Conservation (phyloP, 2,113 vertebrate species). For the Neodontobutis hainanensis region DNA sequence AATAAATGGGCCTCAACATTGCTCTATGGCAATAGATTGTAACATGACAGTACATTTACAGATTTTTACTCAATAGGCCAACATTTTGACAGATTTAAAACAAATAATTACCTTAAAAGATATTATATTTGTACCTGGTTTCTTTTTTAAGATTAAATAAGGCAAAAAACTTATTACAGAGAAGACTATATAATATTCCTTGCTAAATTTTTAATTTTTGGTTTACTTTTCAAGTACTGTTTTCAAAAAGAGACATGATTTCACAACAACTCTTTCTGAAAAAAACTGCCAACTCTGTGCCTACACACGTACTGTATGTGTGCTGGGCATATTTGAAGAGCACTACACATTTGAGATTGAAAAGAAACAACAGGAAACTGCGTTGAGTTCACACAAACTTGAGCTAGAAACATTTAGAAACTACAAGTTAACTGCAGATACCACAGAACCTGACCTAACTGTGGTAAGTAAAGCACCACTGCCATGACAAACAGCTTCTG, state of each 20-base stretch:
- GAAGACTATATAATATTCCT: too few species aligned
- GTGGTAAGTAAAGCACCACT: constrained; percentile 42
- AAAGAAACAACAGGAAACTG: constrained; percentile 68
- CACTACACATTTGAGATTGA: constrained; percentile 39
- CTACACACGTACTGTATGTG: constrained; percentile 2
- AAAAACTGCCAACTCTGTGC: not conserved
- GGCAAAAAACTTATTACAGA: too few species aligned
- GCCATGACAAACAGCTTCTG: constrained; percentile 34
- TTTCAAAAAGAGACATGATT: not conserved
- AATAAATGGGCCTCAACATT: not conserved
- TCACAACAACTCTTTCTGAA: not conserved
- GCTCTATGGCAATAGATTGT: not conserved
- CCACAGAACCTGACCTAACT: constrained; percentile 46
- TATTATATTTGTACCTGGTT: too few species aligned
- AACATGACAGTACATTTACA: not conserved
- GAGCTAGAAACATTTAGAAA: constrained; percentile 33
- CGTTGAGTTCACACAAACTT: constrained; percentile 41
- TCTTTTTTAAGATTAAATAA: too few species aligned
- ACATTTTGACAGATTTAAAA: too few species aligned
- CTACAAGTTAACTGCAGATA: constrained; percentile 58
- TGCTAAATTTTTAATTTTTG: not conserved
- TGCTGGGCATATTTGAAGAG: constrained; percentile 27
- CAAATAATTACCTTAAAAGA: too few species aligned
- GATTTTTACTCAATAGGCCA: not conserved
- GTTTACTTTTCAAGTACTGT: not conserved